Evolutionary conservation across 2,113 vertebrate species (phyloP).

Genomic region (Seriola dumerili): DNA sequence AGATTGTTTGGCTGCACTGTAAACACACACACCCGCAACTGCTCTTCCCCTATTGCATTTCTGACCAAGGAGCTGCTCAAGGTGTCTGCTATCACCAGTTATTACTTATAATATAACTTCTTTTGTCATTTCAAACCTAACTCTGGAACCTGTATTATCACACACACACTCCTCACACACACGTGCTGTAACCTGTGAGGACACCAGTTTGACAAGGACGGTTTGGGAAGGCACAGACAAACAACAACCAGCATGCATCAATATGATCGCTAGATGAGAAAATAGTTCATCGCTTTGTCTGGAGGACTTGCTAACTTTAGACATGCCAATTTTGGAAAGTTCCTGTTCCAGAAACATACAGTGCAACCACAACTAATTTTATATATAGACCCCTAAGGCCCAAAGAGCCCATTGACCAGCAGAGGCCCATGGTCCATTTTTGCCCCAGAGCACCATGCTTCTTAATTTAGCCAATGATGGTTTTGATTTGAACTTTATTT

Average conservation of each 20-base stretch:
- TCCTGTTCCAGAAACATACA: background rate
- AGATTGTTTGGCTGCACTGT: no score
- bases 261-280: background rate
- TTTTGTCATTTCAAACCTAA: no score
- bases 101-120: no score
- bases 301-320: background rate
- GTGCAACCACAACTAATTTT: background rate
- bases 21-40: no score
- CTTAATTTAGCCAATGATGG: conserved; percentile 5
- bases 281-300: background rate
- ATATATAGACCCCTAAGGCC: background rate
- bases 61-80: no score
- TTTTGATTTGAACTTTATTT: conserved; percentile 9
- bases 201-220: no score
- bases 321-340: background rate
- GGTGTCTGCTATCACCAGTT: no score
- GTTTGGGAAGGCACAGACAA: background rate
- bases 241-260: background rate
- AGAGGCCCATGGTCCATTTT: background rate
- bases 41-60: no score
- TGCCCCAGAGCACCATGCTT: background rate
- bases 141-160: no score
- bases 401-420: background rate
- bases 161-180: no score
- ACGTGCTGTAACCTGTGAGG: no score